Evolutionary conservation across 2,888 invertebrate species (phyloP), one percentile per base, ranked within the genome.

Genomic region (Theristus sp.): DNA sequence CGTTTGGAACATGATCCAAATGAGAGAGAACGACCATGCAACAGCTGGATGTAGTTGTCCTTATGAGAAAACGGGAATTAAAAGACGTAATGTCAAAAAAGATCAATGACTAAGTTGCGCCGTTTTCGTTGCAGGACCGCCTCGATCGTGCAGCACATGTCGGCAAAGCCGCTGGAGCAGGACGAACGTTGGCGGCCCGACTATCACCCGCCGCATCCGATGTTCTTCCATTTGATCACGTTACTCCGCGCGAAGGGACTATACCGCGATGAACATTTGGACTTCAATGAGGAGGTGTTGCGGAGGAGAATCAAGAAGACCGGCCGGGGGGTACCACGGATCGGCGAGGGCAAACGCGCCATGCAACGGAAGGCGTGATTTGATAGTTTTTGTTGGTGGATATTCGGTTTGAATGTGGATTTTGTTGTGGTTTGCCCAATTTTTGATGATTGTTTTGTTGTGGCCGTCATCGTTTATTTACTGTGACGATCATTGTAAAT

Each of bases 271-370:
- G 89, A 90, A 73, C 89, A 90, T 75, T 81, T 84, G 71, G 89
- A 89, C 75, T 89, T 89, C 71, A 83, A 83, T 67, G 88, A 89
- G 58, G 89, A 89, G 77, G 87, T 87, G 83, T 80, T 81, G 66
- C 80, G 88, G 61, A 76, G 87, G 67, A 79, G 85, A 61, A 82
- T n/a, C n/a, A n/a, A n/a, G n/a, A n/a, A n/a, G n/a, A n/a, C n/a
- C n/a, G 89, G 89, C 17, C 89, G 89, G 30, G 53, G 25, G 6
- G 10, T 3, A 22, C 62, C 62, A 17, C 22, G 17, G 57, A 58
- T 58, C 26, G 61, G 61, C 6, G 56, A 61, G 52, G 61, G 61
- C 17, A 61, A 61, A 46, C 26, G 38, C 27, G 58, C 57, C 22
- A 3, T 46, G 28, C 27, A 56, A 3, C 55, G 29, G 27, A 55